phyloP scores from a whole-genome alignment of 2,113 vertebrate species.

The Phylloscopus trochilus region DNA sequence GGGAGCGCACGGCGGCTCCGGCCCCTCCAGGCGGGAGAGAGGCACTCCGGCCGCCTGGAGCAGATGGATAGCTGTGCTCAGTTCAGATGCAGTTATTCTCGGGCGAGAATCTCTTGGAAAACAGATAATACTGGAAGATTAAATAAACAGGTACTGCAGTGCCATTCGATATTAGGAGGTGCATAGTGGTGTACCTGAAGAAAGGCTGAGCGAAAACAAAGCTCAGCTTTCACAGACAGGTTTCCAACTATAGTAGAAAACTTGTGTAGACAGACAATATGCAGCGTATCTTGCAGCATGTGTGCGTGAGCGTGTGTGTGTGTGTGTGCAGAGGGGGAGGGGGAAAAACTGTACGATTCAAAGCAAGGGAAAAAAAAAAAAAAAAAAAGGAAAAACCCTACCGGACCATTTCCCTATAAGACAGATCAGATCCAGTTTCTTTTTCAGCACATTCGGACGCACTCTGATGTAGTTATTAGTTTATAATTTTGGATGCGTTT shows the following conservation, averaged over 20 bases:
- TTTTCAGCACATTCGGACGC: background rate
- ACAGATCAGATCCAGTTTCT: background rate
- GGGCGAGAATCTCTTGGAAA: background rate
- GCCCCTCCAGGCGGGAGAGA: background rate
- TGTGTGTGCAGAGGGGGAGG: background rate
- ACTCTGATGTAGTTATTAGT: background rate
- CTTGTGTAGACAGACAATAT: background rate
- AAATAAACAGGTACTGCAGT: background rate
- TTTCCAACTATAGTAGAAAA: background rate
- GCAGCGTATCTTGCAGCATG: background rate
- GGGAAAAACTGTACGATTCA: background rate
- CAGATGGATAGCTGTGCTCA: background rate
- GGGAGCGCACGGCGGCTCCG: background rate
- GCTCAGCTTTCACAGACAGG: background rate
- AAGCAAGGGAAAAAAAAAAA: background rate
- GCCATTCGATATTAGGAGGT: background rate
- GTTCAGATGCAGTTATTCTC: background rate
- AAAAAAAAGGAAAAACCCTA: background rate
- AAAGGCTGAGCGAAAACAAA: background rate
- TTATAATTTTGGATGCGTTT: background rate
- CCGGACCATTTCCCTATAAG: background rate
- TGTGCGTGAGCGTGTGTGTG: background rate
- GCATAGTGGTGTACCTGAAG: accelerated
- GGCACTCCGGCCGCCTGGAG: background rate
- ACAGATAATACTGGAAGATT: background rate